Percentiles rank a stretch among this genome's conserved stretches.
Conservation (phyloP, 2,888 invertebrate genomes). For the Cryptocephalus primarius region DNA sequence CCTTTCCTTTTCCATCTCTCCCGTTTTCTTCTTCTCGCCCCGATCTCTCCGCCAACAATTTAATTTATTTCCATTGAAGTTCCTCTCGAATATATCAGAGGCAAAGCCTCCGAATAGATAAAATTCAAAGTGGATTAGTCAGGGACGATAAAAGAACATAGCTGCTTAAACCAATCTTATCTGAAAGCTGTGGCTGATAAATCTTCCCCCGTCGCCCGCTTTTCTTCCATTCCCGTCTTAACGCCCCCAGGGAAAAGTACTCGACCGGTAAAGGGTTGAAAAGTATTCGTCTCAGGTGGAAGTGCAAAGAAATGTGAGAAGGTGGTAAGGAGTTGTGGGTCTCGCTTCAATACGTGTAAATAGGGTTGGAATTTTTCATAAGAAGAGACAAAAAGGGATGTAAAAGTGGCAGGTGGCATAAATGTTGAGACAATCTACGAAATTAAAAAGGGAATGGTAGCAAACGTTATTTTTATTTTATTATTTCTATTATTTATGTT, state of each 20-base stretch:
- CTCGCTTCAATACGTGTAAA: no score
- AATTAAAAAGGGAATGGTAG: no score
- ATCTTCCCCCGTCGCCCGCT: slow-evolving; percentile 3
- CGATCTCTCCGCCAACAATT: slow-evolving; percentile 4
- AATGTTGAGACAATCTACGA: no score
- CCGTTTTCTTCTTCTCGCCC: not conserved
- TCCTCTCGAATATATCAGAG: slow-evolving; percentile 7
- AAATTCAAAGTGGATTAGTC: slow-evolving; percentile 24
- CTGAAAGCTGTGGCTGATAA: slow-evolving; percentile 14
- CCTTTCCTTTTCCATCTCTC: not conserved
- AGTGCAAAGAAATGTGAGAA: no score
- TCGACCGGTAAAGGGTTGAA: not conserved
- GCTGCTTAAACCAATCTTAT: slow-evolving; percentile 17
- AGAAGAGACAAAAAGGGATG: no score
- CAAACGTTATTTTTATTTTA: no score
- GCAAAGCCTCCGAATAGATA: slow-evolving; percentile 17
- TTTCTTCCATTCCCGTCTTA: no score
- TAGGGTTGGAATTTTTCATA: no score
- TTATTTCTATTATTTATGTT: no score
- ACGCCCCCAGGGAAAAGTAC: not conserved
- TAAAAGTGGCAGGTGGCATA: no score
- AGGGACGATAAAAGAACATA: slow-evolving; percentile 17
- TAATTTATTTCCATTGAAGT: slow-evolving; percentile 14
- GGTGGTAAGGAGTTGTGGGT: no score
- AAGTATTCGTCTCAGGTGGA: no score